phyloP scores from a whole-genome alignment of 2,888 invertebrate genomes.

The Luperina testacea region DNA sequence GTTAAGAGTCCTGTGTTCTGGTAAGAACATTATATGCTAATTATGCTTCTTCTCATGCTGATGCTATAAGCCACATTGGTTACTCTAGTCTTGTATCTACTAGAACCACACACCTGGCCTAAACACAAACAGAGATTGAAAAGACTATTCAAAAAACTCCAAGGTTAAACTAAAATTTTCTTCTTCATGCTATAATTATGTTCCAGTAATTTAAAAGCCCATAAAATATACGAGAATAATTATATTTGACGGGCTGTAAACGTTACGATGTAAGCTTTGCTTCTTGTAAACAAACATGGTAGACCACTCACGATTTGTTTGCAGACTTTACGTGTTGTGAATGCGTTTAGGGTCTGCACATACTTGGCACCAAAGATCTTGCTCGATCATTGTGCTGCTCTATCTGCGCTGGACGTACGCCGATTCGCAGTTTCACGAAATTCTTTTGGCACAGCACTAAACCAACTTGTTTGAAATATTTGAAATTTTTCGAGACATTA shows the following conservation, averaged over 20 bases:
- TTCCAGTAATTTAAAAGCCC: slow-evolving; percentile 43
- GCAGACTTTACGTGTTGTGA: slow-evolving; percentile 22
- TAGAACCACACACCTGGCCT: no score
- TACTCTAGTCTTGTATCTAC: background rate
- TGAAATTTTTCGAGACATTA: no score
- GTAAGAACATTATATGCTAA: no score
- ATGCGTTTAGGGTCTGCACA: background rate
- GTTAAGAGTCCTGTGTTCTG: background rate
- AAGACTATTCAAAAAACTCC: slow-evolving; percentile 2
- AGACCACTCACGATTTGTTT: slow-evolving; percentile 56
- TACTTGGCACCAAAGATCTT: background rate
- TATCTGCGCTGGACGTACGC: no score
- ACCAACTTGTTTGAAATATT: no score
- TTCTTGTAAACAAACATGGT: slow-evolving; percentile 52
- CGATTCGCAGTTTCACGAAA: no score
- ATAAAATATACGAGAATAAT: slow-evolving; percentile 44
- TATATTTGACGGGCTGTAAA: slow-evolving; percentile 49
- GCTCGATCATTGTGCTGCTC: background rate
- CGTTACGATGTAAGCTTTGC: slow-evolving; percentile 22
- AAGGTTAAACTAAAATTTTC: slow-evolving; percentile 29
- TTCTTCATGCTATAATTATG: slow-evolving; percentile 29
- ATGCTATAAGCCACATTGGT: background rate
- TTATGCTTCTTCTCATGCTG: background rate
- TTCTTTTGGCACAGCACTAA: no score
- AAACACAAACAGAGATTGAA: background rate